These are phyloP conservation scores for Drosophila formosana DNA, from an alignment of 2,888 invertebrate genomes.

Conservation along the genomic window DNA sequence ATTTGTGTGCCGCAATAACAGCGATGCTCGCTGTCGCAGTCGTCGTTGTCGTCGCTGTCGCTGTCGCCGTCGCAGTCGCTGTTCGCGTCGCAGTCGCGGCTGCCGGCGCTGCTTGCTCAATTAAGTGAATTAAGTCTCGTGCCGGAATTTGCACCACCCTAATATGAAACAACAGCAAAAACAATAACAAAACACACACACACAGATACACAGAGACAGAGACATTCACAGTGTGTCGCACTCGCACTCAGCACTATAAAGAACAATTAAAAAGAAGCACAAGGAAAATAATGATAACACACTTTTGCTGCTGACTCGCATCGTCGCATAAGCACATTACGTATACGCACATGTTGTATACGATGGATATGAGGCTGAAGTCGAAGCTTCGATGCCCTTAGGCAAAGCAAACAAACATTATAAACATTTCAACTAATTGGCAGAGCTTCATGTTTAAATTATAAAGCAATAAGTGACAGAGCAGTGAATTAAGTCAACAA, in stretches of 20 bases:
- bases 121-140: slow-evolving; percentile 82
- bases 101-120: slow-evolving; percentile 69
- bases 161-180: slow-evolving; percentile 41
- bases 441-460: not conserved
- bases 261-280: slow-evolving; percentile 68
- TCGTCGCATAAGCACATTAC: not conserved
- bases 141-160: slow-evolving; percentile 79
- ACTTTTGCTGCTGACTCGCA: slow-evolving; percentile 22
- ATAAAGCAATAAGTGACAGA: not conserved
- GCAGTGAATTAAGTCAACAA: not conserved
- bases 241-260: slow-evolving; percentile 18
- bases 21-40: slow-evolving; percentile 32
- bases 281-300: slow-evolving; percentile 50
- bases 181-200: slow-evolving; percentile 49
- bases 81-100: slow-evolving; percentile 14
- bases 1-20: slow-evolving; percentile 56
- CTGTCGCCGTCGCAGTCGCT: slow-evolving; percentile 9
- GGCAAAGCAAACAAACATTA: slow-evolving; percentile 1
- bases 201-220: slow-evolving; percentile 12
- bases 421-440: slow-evolving; percentile 1
- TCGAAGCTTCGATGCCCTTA: slow-evolving; percentile 30
- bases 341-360: slow-evolving; percentile 1
- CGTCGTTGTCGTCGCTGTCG: slow-evolving; percentile 8
- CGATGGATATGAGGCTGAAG: not conserved
- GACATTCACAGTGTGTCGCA: slow-evolving; percentile 11